Percentiles rank a stretch among this genome's conserved stretches.
phyloP scores from a whole-genome alignment of 2,888 invertebrate genomes.

The Oscheius myriophilus region DNA sequence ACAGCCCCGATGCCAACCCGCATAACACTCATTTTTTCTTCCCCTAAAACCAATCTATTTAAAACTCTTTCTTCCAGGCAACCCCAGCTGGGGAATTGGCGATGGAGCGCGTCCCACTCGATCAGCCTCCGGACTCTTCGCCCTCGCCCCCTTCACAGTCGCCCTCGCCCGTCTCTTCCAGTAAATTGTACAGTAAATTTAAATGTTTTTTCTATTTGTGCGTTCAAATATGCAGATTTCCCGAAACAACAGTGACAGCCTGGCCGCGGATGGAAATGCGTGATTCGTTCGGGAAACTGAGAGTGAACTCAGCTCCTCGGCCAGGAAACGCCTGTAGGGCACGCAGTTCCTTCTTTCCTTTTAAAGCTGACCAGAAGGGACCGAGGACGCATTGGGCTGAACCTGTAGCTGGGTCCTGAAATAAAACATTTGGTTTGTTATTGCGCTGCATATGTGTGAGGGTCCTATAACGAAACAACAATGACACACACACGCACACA shows the following conservation, averaged over 20 bases:
- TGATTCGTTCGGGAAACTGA: conserved; percentile 11
- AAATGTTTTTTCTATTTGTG: conserved; percentile 1
- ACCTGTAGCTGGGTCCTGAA: conserved; percentile 72
- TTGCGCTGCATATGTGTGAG: too few relatives aligned
- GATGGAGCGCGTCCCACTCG: conserved; percentile 13
- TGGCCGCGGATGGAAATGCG: conserved; percentile 16
- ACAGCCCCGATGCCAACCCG: too few relatives aligned
- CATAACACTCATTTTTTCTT: too few relatives aligned
- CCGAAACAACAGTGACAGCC: conserved; percentile 16
- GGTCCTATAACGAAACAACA: neutral
- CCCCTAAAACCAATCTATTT: too few relatives aligned
- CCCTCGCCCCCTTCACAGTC: conserved; percentile 1
- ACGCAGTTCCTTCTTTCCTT: conserved; percentile 42
- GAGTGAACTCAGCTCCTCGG: conserved; percentile 47
- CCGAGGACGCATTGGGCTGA: conserved; percentile 61
- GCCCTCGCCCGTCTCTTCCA: conserved; percentile 18
- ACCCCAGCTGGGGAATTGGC: conserved; percentile 21
- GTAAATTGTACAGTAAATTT: conserved; percentile 8
- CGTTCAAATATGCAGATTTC: neutral
- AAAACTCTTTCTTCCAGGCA: neutral
- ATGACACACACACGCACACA: too few relatives aligned
- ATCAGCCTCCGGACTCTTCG: neutral
- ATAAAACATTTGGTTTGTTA: too few relatives aligned
- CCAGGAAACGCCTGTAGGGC: conserved; percentile 47
- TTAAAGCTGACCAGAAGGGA: conserved; percentile 55